phyloP scores from a whole-genome alignment of 2,888 invertebrate species.

The Ganaspis brasiliensis region DNA sequence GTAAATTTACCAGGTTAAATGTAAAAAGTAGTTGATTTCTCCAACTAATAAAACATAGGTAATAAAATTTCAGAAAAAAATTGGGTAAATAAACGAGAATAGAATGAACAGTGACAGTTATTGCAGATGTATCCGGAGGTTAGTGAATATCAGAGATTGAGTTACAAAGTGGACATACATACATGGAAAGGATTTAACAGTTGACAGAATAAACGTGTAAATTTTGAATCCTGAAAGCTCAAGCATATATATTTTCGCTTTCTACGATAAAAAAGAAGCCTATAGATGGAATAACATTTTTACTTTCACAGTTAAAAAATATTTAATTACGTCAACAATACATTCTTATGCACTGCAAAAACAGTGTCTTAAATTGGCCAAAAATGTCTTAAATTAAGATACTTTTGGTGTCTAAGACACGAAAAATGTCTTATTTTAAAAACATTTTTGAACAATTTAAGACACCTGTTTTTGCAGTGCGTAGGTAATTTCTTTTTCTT shows the following conservation, averaged over 20 bases:
- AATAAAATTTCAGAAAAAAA: neutral
- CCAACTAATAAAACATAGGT: neutral
- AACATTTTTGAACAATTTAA: no score
- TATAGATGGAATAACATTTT: neutral
- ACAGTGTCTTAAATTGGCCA: no score
- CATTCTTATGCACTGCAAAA: no score
- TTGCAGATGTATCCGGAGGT: neutral
- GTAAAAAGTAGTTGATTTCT: neutral
- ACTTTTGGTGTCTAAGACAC: no score
- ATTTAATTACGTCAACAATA: no score
- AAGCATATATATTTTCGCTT: neutral
- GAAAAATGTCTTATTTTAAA: no score
- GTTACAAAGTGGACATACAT: neutral
- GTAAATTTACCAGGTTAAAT: neutral
- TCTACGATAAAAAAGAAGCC: neutral
- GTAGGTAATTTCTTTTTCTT: no score
- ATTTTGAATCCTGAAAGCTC: neutral
- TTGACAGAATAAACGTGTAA: conserved; percentile 2
- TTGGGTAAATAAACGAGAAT: neutral
- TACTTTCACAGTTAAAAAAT: neutral
- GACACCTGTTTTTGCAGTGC: no score
- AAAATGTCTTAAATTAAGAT: no score
- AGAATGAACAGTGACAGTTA: conserved; percentile 4
- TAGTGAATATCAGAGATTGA: neutral
- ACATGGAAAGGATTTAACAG: conserved; percentile 17